Base-by-base conservation (phyloP, 2,797 vertebrate genomes). In the Amniataba percoides region DNA sequence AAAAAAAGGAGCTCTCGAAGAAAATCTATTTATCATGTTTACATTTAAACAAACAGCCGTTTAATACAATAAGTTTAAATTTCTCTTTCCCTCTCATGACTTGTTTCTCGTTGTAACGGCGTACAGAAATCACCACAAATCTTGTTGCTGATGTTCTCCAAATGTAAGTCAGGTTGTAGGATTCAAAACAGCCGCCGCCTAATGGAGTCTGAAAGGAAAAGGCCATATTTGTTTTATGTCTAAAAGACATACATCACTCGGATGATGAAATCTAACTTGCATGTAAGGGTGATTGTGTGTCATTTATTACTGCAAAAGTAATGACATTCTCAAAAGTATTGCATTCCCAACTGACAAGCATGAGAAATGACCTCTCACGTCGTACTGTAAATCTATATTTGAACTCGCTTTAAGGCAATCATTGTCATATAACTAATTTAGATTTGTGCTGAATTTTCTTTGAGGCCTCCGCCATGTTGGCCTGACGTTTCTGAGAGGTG, bases 301-400 rank as follows among this genome's bases (percentile, higher is more conserved):
- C 63, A 80, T 87, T 75, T 70, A 74, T 77, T 74, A 57, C 42
- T 60, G 10, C 10, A 18, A 21, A 59, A 75, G 70, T 53, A 65
- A 78, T 52, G 31, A 34, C 19, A 48, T 57, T 81, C 62, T 63
- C n/a, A 25, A 43, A 18, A 64, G 69, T 61, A 65, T 79, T 69
- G 58, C 62, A 70, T 82, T 80, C 74, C 64, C 49, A 14, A 34
- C 36, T 81, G 79, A 75, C 74, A 84, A 51, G 39, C 61, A 40
- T 71, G 74, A 85, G 46, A 83, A 80, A 85, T 69, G n/a, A 58
- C 80, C 71, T 77, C 52, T 42, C 39, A 52, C 42, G 23, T 63
- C 71, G 36, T 40, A 15, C 58, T 71, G 59, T 83, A 76, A 80
- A 87, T 88, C 56, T 74, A 79, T 87, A 82, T 76, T 66, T 83